phyloP scores from a whole-genome alignment of 2,113 vertebrate species.

The Semicossyphus pulcher region DNA sequence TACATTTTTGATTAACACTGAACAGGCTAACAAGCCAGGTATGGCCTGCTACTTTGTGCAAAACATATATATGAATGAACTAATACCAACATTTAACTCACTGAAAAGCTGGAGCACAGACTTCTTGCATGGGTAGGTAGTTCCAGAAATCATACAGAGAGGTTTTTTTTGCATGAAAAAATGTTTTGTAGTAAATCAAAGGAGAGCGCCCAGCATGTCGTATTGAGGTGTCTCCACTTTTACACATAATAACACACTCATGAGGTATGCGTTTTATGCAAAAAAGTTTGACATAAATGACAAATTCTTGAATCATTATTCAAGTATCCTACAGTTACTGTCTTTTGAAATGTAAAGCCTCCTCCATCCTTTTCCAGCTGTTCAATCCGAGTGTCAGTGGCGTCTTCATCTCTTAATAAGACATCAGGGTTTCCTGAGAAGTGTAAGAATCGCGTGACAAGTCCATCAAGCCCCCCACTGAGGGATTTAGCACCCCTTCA shows the following conservation, averaged over 20 bases:
- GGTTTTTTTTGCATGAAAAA: too few relatives aligned
- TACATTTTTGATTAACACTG: too few relatives aligned
- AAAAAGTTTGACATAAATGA: slow-evolving; percentile 10
- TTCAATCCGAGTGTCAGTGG: slow-evolving; percentile 25
- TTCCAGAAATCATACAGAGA: too few relatives aligned
- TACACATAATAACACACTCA: background rate
- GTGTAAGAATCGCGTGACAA: slow-evolving; percentile 55
- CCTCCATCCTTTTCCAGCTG: slow-evolving; percentile 17
- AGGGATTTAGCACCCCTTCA: slow-evolving; percentile 48
- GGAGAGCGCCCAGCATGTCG: background rate
- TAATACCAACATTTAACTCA: too few relatives aligned
- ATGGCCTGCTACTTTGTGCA: too few relatives aligned
- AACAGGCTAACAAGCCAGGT: too few relatives aligned
- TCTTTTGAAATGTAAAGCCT: slow-evolving; percentile 52
- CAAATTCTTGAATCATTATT: slow-evolving; percentile 22
- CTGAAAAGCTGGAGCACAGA: too few relatives aligned
- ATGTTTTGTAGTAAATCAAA: background rate
- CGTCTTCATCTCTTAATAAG: slow-evolving; percentile 47
- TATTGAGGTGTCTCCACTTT: background rate
- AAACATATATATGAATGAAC: too few relatives aligned
- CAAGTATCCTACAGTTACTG: slow-evolving; percentile 4
- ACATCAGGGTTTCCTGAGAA: slow-evolving; percentile 48
- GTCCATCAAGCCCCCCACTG: slow-evolving; percentile 47
- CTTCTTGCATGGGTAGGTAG: too few relatives aligned
- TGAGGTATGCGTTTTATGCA: background rate